These are phyloP conservation scores for Felis chaus DNA, from an alignment of 2,113 vertebrate species.

Conservation along the genomic window DNA sequence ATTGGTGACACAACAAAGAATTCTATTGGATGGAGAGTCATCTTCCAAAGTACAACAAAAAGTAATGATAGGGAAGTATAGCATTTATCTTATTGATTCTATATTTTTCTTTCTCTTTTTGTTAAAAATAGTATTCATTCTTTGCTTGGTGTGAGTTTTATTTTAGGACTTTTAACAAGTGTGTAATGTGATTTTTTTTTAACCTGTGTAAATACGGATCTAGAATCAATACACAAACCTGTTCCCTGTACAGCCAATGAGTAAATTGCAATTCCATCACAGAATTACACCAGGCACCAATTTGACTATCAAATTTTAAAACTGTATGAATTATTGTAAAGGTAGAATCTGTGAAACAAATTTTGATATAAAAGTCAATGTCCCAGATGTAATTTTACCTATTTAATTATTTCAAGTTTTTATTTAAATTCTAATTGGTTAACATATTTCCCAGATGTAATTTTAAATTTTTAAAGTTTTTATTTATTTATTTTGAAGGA, in stretches of 20 bases:
- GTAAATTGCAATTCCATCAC: neutral
- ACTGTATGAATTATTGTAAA: neutral
- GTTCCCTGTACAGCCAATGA: neutral
- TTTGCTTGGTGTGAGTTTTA: neutral
- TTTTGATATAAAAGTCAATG: neutral
- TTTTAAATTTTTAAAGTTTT: too few species aligned
- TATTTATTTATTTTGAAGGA: too few species aligned
- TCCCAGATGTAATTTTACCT: neutral
- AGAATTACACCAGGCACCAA: neutral
- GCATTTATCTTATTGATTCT: neutral
- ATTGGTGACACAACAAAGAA: neutral
- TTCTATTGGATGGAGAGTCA: neutral
- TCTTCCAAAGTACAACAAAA: neutral
- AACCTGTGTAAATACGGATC: neutral
- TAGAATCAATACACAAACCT: neutral
- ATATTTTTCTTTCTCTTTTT: neutral
- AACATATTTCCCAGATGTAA: too few species aligned
- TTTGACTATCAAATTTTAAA: neutral
- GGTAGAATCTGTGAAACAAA: neutral
- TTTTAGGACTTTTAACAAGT: neutral
- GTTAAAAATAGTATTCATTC: neutral
- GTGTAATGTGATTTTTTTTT: neutral
- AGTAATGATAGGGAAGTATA: neutral
- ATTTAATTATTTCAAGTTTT: too few species aligned
- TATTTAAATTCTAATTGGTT: too few species aligned